phyloP scores from a whole-genome alignment of 2,797 vertebrate species.

The Girardinus metallicus region DNA sequence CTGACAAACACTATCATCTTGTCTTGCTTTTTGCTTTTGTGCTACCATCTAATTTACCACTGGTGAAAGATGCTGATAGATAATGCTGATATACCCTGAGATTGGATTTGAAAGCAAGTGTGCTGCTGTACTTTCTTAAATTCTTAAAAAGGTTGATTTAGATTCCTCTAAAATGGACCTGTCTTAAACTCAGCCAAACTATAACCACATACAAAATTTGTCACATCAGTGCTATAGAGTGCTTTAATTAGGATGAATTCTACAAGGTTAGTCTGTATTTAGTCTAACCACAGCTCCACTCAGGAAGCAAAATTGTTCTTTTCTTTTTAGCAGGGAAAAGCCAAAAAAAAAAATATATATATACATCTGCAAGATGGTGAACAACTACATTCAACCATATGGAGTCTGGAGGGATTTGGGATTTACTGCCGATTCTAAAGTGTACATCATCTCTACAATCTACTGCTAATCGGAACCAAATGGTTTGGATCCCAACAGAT shows the following conservation, averaged over 20 bases:
- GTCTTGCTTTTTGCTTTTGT: constrained; percentile 27
- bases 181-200: background rate
- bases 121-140: constrained; percentile 31
- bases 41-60: constrained; percentile 46
- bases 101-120: constrained; percentile 22
- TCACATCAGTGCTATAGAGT: constrained; percentile 7
- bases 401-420: constrained; percentile 47
- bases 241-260: constrained; percentile 41
- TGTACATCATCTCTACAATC: constrained; percentile 74
- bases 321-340: background rate
- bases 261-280: constrained; percentile 48
- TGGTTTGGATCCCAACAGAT: constrained; percentile 64
- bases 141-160: constrained; percentile 14
- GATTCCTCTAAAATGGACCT: constrained; percentile 15
- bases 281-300: constrained; percentile 23
- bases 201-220: background rate
- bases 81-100: constrained; percentile 32
- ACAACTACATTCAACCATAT: constrained; percentile 38
- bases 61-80: constrained; percentile 38
- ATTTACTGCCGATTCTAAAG: constrained; percentile 57
- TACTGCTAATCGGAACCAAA: constrained; percentile 74
- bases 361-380: constrained; percentile 40
- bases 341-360: constrained; percentile 1
- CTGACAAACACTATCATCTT: constrained; percentile 38
- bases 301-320: constrained; percentile 41